Evolutionary conservation across 35 echinoderm and acorn worm species (phyloP), one percentile per base, ranked within the genome.

Genomic region (Ophioderma brevispina): DNA sequence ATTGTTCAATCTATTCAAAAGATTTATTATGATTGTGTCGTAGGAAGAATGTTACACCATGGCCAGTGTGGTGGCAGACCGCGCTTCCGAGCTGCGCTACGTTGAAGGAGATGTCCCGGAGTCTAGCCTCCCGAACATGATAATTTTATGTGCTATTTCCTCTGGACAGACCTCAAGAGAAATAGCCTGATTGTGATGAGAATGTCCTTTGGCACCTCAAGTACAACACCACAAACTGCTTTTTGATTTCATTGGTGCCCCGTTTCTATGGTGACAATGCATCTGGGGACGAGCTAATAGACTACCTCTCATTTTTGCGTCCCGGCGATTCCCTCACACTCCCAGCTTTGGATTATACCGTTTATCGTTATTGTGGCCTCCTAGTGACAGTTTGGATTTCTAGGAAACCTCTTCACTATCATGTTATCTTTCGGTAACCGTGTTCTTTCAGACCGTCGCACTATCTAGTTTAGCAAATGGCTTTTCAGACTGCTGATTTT

Each of bases 391-490:
- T 93, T n/a, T 40, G 97, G 97, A 63, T 80, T 99, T 31, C n/a
- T 95, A 13, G 97, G 97, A 1, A 99, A 99, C 64, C 42, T 92
- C 23, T 85, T 99, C 8, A 87, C 97, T 11, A n/a, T n/a, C n/a
- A n/a, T 95, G 25, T 93, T 99, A 28, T 95, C 95, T 36, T 32
- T 99, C 0, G 82, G 91, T 2, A 99, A 95, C 31, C 82, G 91
- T 35, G 91, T 93, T 18, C 88, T n/a, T 99, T 0, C 93, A 94
- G 70, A 89, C 94, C 97, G 0, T 95, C 94, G 0, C 91, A 99
- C 50, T 99, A 99, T 76, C 77, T 99, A 21, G 63, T n/a, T 99
- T n/a, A 95, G 93, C 87, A n/a, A n/a, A 82, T 99, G 84, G 97
- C 97, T n/a, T 91, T 0, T 99, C 97, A 0, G 97, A 99, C 38